Evolutionary conservation across 2,113 vertebrate species (phyloP).

Genomic region (Daubentonia madagascariensis): DNA sequence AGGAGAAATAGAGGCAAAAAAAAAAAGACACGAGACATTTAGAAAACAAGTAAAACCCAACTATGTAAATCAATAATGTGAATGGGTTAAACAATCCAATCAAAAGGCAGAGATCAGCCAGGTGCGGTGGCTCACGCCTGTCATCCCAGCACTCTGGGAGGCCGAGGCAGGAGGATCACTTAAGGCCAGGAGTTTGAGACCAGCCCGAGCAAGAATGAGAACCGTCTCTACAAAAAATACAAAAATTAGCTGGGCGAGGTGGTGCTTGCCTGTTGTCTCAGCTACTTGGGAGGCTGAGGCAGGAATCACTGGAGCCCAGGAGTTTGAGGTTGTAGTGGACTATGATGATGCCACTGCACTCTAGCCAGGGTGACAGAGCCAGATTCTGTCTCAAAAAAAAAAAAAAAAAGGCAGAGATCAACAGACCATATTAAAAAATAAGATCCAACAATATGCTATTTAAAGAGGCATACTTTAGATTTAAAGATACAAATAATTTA

Average conservation of each 20-base stretch:
- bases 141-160: neutral
- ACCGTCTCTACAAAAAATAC: neutral
- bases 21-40: neutral
- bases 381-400: neutral
- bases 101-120: neutral
- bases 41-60: neutral
- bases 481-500: neutral
- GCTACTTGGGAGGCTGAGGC: neutral
- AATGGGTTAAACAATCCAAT: neutral
- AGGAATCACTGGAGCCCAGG: neutral
- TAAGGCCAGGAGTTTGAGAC: neutral
- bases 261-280: neutral
- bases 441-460: neutral
- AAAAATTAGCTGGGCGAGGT: neutral
- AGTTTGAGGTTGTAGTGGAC: neutral
- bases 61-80: neutral
- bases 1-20: neutral
- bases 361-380: neutral
- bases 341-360: neutral
- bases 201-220: neutral
- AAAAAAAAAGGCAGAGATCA: neutral
- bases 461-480: neutral
- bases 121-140: fast-evolving
- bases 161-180: neutral
- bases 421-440: neutral